Evolutionary conservation across 2,888 invertebrate genomes (phyloP).

Genomic region (Cheilosia impressa): DNA sequence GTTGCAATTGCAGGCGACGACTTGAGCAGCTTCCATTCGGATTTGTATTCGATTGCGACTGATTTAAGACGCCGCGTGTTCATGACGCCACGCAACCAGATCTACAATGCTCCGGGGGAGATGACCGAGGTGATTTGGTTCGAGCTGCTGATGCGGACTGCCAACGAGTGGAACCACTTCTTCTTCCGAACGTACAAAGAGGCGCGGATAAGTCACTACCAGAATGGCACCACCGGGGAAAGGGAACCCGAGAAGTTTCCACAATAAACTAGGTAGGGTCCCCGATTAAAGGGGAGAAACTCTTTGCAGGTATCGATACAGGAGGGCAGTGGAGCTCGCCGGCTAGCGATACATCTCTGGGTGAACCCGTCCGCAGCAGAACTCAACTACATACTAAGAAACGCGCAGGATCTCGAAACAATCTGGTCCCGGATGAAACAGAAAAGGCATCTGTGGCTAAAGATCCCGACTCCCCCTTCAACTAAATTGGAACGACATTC

Average conservation of each 20-base stretch:
- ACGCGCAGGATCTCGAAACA: too few species aligned
- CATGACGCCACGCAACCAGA: constrained; percentile 79
- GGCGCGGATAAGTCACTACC: constrained; percentile 52
- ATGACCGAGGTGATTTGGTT: constrained; percentile 80
- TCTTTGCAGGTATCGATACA: too few species aligned
- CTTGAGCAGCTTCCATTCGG: constrained; percentile 76
- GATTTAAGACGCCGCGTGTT: constrained; percentile 79
- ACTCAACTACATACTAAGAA: too few species aligned
- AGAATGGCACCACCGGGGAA: constrained; percentile 47
- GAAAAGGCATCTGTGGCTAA: too few species aligned
- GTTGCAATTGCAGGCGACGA: constrained; percentile 60
- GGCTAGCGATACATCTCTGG: too few species aligned
- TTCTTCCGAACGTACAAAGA: constrained; percentile 80
- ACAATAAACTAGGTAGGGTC: constrained; percentile 13
- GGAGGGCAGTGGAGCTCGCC: too few species aligned
- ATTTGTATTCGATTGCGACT: constrained; percentile 76
- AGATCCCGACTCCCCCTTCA: too few species aligned
- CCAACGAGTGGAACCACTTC: constrained; percentile 79
- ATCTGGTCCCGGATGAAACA: too few species aligned
- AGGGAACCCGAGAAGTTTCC: constrained; percentile 48
- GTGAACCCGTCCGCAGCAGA: too few species aligned
- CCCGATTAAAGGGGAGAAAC: not conserved
- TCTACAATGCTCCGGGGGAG: constrained; percentile 77
- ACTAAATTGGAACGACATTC: too few species aligned
- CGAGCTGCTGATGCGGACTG: constrained; percentile 77